A percentile compares a stretch with the other conserved stretches of the same genome.
These are phyloP conservation scores for Reticulitermes speratus DNA, from an alignment of 1,140 invertebrate genomes.

Conservation along the genomic window DNA sequence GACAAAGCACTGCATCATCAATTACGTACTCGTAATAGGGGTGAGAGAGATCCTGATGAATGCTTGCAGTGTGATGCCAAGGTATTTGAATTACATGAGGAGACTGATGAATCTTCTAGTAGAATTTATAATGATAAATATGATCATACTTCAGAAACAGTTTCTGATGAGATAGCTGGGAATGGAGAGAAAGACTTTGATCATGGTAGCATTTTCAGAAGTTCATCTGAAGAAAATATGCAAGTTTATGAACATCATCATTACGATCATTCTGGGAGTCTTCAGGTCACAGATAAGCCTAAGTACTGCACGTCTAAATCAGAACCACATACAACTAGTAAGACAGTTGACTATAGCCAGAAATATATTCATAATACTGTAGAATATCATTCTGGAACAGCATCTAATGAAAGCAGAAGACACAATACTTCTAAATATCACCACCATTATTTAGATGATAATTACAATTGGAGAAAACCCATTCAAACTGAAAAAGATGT, in stretches of 20 bases:
- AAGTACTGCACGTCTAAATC: too few species aligned
- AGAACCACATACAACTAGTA: too few species aligned
- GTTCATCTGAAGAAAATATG: background rate
- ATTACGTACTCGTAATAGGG: background rate
- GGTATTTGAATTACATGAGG: too few species aligned
- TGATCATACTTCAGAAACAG: too few species aligned
- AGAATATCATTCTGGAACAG: background rate
- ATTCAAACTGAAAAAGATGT: too few species aligned
- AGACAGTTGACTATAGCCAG: too few species aligned
- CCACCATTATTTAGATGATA: background rate
- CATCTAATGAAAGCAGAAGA: background rate
- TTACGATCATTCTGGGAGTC: background rate
- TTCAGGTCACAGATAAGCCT: background rate
- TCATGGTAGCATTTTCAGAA: background rate
- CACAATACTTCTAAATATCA: background rate
- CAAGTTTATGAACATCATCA: background rate
- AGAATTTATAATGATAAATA: too few species aligned
- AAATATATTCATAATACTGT: background rate
- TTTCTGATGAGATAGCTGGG: too few species aligned
- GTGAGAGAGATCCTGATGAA: background rate
- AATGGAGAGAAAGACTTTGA: background rate
- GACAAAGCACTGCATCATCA: background rate
- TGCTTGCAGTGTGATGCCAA: too few species aligned
- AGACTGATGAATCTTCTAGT: too few species aligned
- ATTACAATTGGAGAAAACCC: background rate